These are phyloP conservation scores for Coreius guichenoti DNA, from an alignment of 2,797 vertebrate species.

Conservation along the genomic window DNA sequence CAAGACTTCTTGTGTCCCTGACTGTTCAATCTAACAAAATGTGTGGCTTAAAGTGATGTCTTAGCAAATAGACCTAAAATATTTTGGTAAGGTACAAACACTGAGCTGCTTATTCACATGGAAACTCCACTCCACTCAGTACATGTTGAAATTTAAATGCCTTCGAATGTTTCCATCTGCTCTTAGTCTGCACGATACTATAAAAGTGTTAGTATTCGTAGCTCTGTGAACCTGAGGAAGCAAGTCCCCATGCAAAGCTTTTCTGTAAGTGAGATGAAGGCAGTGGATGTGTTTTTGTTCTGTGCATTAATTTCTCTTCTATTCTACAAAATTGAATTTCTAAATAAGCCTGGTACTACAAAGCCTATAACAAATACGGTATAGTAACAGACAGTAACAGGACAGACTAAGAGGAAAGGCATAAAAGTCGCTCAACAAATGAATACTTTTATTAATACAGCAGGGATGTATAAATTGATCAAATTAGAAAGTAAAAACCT, in stretches of 20 bases:
- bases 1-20: neutral
- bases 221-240: slow-evolving; percentile 40
- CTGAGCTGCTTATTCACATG: slow-evolving; percentile 36
- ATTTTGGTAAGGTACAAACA: slow-evolving; percentile 36
- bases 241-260: slow-evolving; percentile 13
- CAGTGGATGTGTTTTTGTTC: neutral
- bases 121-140: slow-evolving; percentile 45
- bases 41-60: slow-evolving; percentile 50
- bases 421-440: neutral
- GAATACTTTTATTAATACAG: neutral
- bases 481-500: neutral
- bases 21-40: neutral
- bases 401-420: no score
- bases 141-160: slow-evolving; percentile 39
- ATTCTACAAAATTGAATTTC: neutral
- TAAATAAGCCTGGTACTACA: neutral
- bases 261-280: neutral
- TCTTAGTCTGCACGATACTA: slow-evolving; percentile 32
- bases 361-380: neutral
- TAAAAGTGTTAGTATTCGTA: slow-evolving; percentile 32
- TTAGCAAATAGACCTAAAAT: slow-evolving; percentile 41
- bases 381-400: no score
- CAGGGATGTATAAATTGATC: neutral
- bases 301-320: neutral
- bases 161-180: slow-evolving; percentile 39